These are phyloP conservation scores for Macquaria australasica DNA, from an alignment of 2,113 vertebrate species.

Conservation along the genomic window DNA sequence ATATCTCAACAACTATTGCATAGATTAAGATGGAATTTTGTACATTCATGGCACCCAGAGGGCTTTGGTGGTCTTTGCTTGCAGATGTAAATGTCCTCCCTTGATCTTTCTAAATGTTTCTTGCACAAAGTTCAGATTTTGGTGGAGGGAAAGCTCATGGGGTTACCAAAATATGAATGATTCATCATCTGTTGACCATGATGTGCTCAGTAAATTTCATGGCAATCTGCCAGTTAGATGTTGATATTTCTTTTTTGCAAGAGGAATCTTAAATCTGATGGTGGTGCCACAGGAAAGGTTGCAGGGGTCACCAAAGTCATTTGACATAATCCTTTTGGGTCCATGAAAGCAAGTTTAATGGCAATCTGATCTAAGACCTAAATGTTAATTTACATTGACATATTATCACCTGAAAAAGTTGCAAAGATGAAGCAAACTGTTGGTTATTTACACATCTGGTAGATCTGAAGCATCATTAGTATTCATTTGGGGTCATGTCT, in stretches of 20 bases:
- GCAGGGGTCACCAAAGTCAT: neutral
- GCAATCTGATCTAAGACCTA: neutral
- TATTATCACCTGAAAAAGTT: neutral
- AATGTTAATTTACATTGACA: neutral
- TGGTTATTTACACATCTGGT: neutral
- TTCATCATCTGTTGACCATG: neutral
- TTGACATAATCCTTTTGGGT: neutral
- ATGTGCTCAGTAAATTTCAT: too few species aligned
- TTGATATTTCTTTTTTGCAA: neutral
- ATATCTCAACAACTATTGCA: neutral
- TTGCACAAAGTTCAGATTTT: neutral
- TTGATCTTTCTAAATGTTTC: neutral
- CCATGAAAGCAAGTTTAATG: neutral
- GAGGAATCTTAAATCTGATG: neutral
- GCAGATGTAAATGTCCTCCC: neutral
- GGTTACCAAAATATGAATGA: neutral
- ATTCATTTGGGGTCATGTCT: neutral
- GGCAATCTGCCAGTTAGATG: neutral
- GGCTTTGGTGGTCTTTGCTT: neutral
- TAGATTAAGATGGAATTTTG: neutral
- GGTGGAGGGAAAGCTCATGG: neutral
- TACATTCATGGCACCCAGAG: neutral
- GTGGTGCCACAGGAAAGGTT: neutral
- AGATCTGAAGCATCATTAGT: neutral
- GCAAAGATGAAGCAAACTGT: neutral